Conservation (phyloP, 1,140 invertebrate species). For the Spodoptera litura region DNA sequence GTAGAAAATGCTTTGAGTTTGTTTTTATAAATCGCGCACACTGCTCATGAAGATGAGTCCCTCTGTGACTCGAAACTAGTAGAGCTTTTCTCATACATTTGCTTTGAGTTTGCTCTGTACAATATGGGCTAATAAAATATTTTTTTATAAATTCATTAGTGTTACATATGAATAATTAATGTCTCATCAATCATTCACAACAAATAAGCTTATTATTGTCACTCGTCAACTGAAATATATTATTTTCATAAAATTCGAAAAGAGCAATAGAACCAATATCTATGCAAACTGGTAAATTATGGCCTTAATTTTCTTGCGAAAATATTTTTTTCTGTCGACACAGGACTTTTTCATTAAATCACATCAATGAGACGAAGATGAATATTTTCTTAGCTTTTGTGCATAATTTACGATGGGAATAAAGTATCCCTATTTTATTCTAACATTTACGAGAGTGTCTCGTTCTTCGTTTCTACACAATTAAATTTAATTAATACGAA, state of each 20-base stretch:
- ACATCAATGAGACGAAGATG: constrained; percentile 24
- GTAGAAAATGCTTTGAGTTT: too few relatives aligned
- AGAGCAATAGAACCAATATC: not conserved
- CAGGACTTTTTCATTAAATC: constrained; percentile 13
- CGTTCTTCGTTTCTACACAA: constrained; percentile 69
- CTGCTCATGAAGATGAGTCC: too few relatives aligned
- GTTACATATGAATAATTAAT: too few relatives aligned
- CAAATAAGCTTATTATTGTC: not conserved
- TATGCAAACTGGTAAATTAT: constrained; percentile 17
- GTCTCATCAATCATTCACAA: too few relatives aligned
- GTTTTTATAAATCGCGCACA: too few relatives aligned
- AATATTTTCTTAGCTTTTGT: constrained; percentile 15
- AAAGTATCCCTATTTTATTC: constrained; percentile 68
- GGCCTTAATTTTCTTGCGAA: constrained; percentile 14
- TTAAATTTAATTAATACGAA: constrained; percentile 83
- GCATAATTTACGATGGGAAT: constrained; percentile 48
- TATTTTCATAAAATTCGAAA: too few relatives aligned
- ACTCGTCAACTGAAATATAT: not conserved
- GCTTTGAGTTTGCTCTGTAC: too few relatives aligned
- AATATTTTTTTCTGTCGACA: not conserved
- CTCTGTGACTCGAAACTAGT: too few relatives aligned
- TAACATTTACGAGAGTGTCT: constrained; percentile 71
- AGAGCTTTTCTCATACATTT: too few relatives aligned
- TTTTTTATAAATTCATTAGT: too few relatives aligned
- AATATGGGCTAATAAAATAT: too few relatives aligned